Conservation (phyloP, 2,113 vertebrate species). For the Hypanus sabinus region DNA sequence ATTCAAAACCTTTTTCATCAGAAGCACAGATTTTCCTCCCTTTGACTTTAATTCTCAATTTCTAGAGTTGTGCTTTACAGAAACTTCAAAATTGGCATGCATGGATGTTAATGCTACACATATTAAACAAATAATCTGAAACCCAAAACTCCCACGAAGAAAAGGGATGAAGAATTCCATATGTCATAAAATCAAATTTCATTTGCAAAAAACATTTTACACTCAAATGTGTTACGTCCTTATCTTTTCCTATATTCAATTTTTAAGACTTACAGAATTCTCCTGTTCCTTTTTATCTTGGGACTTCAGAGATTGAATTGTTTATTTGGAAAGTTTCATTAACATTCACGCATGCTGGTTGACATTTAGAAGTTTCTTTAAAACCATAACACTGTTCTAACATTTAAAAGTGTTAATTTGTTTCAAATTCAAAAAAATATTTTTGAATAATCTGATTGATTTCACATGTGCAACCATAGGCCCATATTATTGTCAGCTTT, state of each 20-base stretch:
- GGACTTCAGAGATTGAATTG: background rate
- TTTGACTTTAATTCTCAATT: background rate
- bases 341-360: background rate
- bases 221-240: background rate
- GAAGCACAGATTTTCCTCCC: background rate
- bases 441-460: too few relatives aligned
- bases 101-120: too few relatives aligned
- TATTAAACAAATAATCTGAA: too few relatives aligned
- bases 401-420: background rate
- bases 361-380: background rate
- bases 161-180: too few relatives aligned
- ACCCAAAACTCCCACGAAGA: too few relatives aligned
- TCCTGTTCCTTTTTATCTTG: too few relatives aligned
- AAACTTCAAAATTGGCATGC: too few relatives aligned
- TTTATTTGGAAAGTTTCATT: background rate
- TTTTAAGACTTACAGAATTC: background rate
- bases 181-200: background rate
- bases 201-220: background rate
- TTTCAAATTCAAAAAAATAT: background rate
- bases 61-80: background rate
- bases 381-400: background rate
- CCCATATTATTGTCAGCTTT: background rate
- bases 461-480: background rate
- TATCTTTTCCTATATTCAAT: background rate
- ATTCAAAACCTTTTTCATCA: too few relatives aligned